phyloP scores from a whole-genome alignment of 2,888 invertebrate species.

The Beris morrisii region DNA sequence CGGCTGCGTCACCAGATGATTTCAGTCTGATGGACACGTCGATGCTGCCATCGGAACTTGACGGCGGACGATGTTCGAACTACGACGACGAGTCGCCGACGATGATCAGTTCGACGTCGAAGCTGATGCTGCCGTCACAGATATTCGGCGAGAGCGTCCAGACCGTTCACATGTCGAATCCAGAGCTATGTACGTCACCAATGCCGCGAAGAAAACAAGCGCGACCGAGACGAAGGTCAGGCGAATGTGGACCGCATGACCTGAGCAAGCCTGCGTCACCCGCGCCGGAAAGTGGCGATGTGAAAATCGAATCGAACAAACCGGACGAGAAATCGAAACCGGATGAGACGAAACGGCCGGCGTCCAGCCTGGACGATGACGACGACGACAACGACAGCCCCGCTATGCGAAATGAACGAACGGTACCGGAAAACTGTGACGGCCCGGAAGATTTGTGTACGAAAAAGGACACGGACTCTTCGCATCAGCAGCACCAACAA shows the following conservation, averaged over 20 bases:
- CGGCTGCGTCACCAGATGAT: constrained; percentile 54
- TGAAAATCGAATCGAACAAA: constrained; percentile 60
- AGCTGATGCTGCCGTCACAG: constrained; percentile 52
- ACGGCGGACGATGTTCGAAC: constrained; percentile 48
- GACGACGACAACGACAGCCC: constrained; percentile 22
- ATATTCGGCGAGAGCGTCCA: constrained; percentile 53
- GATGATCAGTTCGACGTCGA: constrained; percentile 49
- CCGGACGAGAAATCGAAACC: constrained; percentile 46
- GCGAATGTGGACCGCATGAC: constrained; percentile 70
- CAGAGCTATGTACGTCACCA: constrained; percentile 71
- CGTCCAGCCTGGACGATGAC: constrained; percentile 6
- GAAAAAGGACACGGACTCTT: constrained; percentile 46
- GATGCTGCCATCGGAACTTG: constrained; percentile 50
- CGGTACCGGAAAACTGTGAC: constrained; percentile 43
- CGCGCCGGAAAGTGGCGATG: constrained; percentile 48
- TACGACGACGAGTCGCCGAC: constrained; percentile 56
- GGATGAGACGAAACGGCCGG: background rate
- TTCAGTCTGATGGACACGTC: constrained; percentile 50
- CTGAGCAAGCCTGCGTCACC: constrained; percentile 55
- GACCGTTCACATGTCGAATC: constrained; percentile 53
- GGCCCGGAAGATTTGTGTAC: constrained; percentile 56
- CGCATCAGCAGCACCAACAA: constrained; percentile 21
- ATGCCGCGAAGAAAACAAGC: constrained; percentile 84
- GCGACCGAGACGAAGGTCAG: constrained; percentile 79
- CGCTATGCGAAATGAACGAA: background rate